These are phyloP conservation scores for Caranx melampygus DNA, from an alignment of 2,113 vertebrate species.

Conservation along the genomic window DNA sequence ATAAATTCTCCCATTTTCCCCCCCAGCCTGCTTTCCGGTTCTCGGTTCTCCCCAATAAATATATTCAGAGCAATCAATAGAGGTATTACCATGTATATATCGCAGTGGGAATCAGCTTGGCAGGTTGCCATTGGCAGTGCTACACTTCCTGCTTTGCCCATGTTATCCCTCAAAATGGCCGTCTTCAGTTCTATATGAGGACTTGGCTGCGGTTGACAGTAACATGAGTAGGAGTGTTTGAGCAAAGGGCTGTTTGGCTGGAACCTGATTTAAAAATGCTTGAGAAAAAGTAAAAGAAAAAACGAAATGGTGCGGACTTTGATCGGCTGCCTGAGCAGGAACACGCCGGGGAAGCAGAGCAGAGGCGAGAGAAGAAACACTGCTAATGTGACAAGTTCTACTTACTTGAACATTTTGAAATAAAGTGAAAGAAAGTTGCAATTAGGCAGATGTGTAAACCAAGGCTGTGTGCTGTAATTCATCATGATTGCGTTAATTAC, in stretches of 20 bases:
- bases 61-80: conserved; percentile 66
- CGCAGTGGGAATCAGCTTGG: conserved; percentile 51
- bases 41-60: conserved; percentile 50
- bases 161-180: conserved; percentile 50
- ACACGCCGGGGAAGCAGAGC: neutral
- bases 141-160: conserved; percentile 41
- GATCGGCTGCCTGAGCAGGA: neutral
- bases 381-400: conserved; percentile 40
- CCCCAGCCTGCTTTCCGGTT: conserved; percentile 36
- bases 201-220: conserved; percentile 31
- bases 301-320: conserved; percentile 7
- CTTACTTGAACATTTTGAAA: conserved; percentile 49
- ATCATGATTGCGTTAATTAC: conserved; percentile 82
- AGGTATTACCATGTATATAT: conserved; percentile 67
- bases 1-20: conserved; percentile 64
- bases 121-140: conserved; percentile 54
- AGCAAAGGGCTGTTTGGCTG: conserved; percentile 22
- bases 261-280: conserved; percentile 27
- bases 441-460: conserved; percentile 80
- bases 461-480: conserved; percentile 70
- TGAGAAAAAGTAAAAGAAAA: conserved; percentile 12
- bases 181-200: conserved; percentile 48
- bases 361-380: neutral
- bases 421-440: conserved; percentile 67
- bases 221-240: conserved; percentile 34